Evolutionary conservation across 2,113 vertebrate species (phyloP).

Genomic region (Eleginops maclovinus): DNA sequence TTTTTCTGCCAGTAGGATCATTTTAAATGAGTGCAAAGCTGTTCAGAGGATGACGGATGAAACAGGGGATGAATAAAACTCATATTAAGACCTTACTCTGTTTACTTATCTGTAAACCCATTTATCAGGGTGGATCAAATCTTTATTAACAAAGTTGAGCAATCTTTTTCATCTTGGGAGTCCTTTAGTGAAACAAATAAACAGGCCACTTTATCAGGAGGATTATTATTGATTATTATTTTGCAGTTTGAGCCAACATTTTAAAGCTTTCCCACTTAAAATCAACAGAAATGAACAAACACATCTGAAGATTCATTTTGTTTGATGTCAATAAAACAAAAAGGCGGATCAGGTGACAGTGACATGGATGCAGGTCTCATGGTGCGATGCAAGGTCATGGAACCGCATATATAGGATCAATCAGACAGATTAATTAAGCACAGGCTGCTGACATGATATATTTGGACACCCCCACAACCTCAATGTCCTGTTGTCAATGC

Average conservation of each 20-base stretch:
- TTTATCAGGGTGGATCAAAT: neutral
- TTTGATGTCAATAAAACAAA: conserved; percentile 4
- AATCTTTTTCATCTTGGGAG: neutral
- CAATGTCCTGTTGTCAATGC: conserved; percentile 2
- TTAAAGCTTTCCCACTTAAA: neutral
- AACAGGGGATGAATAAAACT: neutral
- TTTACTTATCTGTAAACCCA: neutral
- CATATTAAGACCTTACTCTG: conserved; percentile 20
- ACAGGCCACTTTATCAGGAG: neutral
- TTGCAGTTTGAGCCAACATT: neutral
- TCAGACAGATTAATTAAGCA: conserved; percentile 55
- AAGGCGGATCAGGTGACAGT: conserved; percentile 20
- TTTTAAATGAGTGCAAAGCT: conserved; percentile 5
- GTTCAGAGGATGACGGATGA: conserved; percentile 6
- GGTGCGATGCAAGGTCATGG: conserved; percentile 47
- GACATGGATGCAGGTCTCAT: conserved; percentile 18
- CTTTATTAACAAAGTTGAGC: neutral
- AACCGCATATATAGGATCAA: conserved; percentile 45
- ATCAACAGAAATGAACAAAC: neutral
- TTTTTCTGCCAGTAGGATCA: conserved; percentile 7
- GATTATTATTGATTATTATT: neutral
- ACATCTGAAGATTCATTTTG: neutral
- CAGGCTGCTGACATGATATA: conserved; percentile 52
- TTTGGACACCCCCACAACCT: conserved; percentile 24
- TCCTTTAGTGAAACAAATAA: neutral